Evolutionary conservation across 2,888 invertebrate genomes (phyloP).

Genomic region (Deroplatys truncata): DNA sequence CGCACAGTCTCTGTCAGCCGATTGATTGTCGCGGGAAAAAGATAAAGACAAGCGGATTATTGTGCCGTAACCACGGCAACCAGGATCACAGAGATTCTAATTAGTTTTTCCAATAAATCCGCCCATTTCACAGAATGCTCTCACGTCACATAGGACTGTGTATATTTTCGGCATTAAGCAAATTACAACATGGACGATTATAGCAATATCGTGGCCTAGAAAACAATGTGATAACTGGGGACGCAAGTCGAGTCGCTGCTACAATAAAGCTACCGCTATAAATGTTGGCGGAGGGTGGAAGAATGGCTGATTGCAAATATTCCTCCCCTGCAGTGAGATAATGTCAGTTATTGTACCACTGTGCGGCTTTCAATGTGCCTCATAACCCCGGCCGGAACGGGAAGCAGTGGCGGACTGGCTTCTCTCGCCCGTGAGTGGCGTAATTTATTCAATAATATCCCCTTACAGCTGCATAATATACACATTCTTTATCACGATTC

Average conservation of each 20-base stretch:
- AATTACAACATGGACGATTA: slow-evolving; percentile 16
- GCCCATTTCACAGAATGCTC: too few species aligned
- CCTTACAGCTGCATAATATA: too few species aligned
- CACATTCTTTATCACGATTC: too few species aligned
- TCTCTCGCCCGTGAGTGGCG: too few species aligned
- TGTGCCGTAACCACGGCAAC: slow-evolving; percentile 15
- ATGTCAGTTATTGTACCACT: slow-evolving; percentile 5
- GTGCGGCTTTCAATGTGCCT: not conserved
- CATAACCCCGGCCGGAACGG: not conserved
- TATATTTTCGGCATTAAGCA: not conserved
- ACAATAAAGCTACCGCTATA: not conserved
- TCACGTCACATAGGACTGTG: too few species aligned
- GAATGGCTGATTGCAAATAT: slow-evolving; percentile 14
- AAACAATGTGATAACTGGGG: slow-evolving; percentile 26
- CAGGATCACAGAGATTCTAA: slow-evolving; percentile 23
- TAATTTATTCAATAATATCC: too few species aligned
- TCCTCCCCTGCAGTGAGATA: not conserved
- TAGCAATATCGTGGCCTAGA: slow-evolving; percentile 23
- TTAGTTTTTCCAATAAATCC: slow-evolving; percentile 17
- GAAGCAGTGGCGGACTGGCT: not conserved
- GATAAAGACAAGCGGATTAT: not conserved
- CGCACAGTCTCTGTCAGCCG: not conserved
- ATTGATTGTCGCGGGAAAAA: not conserved
- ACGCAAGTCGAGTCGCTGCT: not conserved
- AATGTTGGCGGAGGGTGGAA: not conserved